Conservation (phyloP, 2,797 vertebrate species). For the Gobio occitaniae region DNA sequence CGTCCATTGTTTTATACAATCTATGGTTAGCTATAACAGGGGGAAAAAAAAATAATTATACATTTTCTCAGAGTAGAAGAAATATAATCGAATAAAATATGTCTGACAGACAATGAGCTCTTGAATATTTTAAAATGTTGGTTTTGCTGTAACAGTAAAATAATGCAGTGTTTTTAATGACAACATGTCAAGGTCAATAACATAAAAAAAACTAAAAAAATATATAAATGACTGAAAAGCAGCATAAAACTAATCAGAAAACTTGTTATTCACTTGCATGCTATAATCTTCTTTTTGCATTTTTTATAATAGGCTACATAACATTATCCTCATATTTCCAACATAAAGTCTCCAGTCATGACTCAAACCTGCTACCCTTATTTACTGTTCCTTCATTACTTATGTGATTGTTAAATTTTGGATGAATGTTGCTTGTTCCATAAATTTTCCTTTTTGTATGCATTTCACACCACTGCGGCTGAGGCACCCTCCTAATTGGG, state of each 20-base stretch:
- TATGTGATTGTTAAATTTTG: not conserved
- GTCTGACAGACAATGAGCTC: not conserved
- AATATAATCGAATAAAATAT: not conserved
- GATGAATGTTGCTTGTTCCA: conserved; percentile 8
- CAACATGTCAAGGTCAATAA: not conserved
- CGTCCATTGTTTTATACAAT: too few relatives aligned
- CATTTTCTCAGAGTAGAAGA: not conserved
- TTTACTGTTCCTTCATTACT: conserved; percentile 28
- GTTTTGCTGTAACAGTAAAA: not conserved
- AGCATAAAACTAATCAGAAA: not conserved
- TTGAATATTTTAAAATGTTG: not conserved
- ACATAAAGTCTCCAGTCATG: not conserved
- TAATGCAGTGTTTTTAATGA: not conserved
- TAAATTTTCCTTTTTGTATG: conserved; percentile 32
- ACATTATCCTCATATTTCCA: not conserved
- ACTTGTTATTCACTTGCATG: too few relatives aligned
- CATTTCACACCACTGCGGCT: conserved; percentile 22
- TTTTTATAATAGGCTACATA: too few relatives aligned
- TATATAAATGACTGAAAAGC: not conserved
- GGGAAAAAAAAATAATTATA: not conserved
- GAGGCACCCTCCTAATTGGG: not conserved
- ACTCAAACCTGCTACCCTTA: conserved; percentile 5
- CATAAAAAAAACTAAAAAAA: not conserved
- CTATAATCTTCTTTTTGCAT: too few relatives aligned
- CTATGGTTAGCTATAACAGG: too few relatives aligned